Conservation (phyloP, 2,113 vertebrate genomes). For the Ranitomeya imitator region DNA sequence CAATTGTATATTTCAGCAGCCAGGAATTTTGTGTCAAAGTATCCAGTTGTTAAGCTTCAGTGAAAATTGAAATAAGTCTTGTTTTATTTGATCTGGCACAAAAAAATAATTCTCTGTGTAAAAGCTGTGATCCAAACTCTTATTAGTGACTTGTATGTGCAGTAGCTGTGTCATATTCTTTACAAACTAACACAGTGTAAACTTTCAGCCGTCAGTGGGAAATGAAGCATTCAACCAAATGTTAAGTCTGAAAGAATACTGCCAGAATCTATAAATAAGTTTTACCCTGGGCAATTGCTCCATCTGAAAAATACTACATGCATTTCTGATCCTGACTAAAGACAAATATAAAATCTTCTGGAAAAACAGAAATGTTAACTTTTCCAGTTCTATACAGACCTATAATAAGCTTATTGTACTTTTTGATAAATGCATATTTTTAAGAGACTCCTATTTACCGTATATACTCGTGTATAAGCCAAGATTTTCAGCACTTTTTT, state of each 20-base stretch:
- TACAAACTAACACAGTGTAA: constrained; percentile 6
- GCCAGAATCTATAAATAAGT: constrained; percentile 2
- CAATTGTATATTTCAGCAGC: background rate
- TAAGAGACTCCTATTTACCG: background rate
- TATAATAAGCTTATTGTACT: background rate
- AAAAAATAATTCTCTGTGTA: constrained; percentile 5
- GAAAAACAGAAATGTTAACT: background rate
- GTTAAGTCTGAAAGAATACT: background rate
- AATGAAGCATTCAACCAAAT: constrained; percentile 11
- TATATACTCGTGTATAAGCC: background rate
- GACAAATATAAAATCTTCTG: background rate
- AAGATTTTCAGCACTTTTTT: too few relatives aligned
- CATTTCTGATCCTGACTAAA: background rate
- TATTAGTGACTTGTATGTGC: background rate
- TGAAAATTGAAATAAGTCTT: background rate
- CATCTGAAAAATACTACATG: background rate
- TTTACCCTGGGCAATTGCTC: constrained; percentile 16
- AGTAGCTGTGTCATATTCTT: constrained; percentile 3
- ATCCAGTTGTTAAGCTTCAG: background rate
- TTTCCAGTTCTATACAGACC: background rate
- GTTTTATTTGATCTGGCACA: background rate
- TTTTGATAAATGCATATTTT: background rate
- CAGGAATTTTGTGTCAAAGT: background rate
- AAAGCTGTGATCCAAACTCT: background rate
- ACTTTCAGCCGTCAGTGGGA: background rate